These are phyloP conservation scores for Cygnus olor DNA, from an alignment of 2,797 vertebrate genomes.

Conservation along the genomic window DNA sequence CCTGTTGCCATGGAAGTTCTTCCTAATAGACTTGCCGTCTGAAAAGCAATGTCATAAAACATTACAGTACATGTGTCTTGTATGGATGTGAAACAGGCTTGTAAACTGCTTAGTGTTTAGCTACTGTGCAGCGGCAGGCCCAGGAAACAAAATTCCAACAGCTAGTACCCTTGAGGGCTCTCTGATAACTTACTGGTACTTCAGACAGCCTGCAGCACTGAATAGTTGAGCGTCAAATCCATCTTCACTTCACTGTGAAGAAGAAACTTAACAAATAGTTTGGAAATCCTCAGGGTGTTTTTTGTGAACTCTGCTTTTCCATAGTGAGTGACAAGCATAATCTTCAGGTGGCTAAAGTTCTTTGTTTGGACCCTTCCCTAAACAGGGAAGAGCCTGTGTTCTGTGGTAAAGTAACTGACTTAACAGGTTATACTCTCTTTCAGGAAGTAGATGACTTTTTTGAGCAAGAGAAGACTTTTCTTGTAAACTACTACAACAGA, in stretches of 20 bases:
- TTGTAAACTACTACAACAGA: constrained; percentile 93
- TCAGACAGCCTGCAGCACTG: neutral
- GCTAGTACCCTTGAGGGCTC: neutral
- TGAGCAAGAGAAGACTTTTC: constrained; percentile 97
- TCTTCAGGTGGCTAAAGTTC: neutral
- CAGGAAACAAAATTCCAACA: neutral
- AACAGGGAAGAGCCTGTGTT: neutral
- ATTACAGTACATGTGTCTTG: neutral
- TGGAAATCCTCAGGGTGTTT: neutral
- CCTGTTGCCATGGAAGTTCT: neutral
- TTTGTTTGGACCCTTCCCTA: neutral
- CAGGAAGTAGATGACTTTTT: constrained; percentile 99
- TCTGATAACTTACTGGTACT: neutral
- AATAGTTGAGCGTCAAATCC: neutral
- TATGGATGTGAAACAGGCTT: neutral
- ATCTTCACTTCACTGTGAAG: neutral
- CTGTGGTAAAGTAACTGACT: neutral
- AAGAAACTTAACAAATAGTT: neutral
- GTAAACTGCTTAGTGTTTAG: neutral
- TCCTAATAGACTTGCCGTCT: neutral
- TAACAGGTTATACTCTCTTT: constrained; percentile 17
- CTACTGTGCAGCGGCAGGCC: neutral
- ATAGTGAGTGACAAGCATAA: neutral
- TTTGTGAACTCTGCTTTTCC: neutral
- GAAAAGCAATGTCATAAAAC: neutral